phyloP scores from a whole-genome alignment of 2,113 vertebrate species.

The Ptychochromis oligacanthus region DNA sequence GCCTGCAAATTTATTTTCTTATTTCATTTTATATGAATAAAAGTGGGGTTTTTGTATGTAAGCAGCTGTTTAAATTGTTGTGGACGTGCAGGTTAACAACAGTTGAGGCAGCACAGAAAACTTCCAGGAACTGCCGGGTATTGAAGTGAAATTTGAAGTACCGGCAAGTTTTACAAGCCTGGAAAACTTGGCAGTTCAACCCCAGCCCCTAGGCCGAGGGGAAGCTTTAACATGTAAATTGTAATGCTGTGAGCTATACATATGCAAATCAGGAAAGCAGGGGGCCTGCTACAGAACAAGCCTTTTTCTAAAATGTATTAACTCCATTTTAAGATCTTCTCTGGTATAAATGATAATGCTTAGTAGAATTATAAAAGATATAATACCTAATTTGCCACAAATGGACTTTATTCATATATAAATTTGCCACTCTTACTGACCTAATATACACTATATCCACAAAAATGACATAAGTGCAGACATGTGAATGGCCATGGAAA shows the following conservation, averaged over 20 bases:
- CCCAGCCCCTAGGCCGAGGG: background rate
- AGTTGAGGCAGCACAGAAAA: conserved; percentile 1
- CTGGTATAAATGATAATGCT: background rate
- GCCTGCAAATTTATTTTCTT: background rate
- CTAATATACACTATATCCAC: background rate
- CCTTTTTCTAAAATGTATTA: background rate
- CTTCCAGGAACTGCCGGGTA: background rate
- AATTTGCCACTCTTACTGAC: background rate
- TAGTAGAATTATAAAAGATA: background rate
- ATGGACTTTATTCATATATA: background rate
- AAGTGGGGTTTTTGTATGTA: background rate
- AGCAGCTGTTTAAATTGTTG: background rate
- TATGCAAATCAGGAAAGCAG: background rate
- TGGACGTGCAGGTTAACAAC: background rate
- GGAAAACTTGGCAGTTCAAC: background rate
- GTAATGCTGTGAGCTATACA: background rate
- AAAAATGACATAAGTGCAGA: conserved; percentile 18
- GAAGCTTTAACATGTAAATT: background rate
- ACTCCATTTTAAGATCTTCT: background rate
- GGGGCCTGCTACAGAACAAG: background rate
- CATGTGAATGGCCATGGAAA: conserved; percentile 8
- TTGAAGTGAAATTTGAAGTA: background rate
- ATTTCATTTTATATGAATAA: background rate
- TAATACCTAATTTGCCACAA: background rate
- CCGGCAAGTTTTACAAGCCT: background rate